Percentiles rank a stretch among this genome's conserved stretches.
Conservation (phyloP, 2,113 vertebrate species). For the Camelus bactrianus region DNA sequence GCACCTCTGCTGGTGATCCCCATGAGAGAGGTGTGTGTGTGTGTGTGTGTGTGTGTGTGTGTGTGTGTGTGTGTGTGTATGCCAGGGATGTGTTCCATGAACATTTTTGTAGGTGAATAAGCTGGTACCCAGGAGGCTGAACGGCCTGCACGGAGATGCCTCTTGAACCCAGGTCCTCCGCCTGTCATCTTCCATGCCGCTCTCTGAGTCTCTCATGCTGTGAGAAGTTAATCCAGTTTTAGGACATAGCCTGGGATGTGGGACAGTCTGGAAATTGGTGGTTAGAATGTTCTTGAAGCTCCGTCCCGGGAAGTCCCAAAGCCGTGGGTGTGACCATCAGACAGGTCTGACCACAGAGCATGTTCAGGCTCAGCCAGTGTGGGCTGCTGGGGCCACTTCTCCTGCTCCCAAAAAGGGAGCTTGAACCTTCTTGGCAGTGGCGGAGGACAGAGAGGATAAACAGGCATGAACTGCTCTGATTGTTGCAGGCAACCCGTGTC, state of each 20-base stretch:
- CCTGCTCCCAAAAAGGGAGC: not conserved
- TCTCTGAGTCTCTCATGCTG: accelerated
- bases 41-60: not conserved
- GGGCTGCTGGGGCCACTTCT: not conserved
- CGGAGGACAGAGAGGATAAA: not conserved
- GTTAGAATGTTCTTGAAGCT: accelerated
- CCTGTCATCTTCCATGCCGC: no score
- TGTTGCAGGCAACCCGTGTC: accelerated
- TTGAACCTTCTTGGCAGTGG: not conserved
- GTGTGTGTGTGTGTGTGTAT: no score
- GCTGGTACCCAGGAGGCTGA: accelerated
- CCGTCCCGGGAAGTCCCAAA: accelerated
- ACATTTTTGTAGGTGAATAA: accelerated
- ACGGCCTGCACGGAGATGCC: not conserved
- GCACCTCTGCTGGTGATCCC: accelerated
- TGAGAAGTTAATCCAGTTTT: not conserved
- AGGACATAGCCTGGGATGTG: accelerated
- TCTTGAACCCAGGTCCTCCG: not conserved
- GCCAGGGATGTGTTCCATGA: not conserved
- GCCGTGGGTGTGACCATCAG: accelerated
- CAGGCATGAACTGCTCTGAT: accelerated
- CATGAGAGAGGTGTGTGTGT: not conserved
- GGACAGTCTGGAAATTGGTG: accelerated
- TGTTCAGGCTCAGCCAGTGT: accelerated
- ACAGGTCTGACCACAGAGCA: accelerated